phyloP scores from a whole-genome alignment of 1,140 invertebrate species.

The Pachypsylla venusta region DNA sequence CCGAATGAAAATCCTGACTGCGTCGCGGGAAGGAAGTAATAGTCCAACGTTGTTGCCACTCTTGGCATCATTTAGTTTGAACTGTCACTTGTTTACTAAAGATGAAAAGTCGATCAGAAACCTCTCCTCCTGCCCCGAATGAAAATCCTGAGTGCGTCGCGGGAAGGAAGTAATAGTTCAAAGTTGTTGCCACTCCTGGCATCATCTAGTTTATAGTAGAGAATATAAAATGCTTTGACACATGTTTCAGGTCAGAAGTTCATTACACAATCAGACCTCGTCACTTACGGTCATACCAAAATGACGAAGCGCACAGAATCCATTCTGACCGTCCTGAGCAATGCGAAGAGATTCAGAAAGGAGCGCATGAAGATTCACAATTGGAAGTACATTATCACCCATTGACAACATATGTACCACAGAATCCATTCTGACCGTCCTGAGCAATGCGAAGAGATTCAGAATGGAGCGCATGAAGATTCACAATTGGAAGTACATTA shows the following conservation, averaged over 20 bases:
- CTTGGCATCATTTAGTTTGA: too few species aligned
- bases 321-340: neutral
- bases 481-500: neutral
- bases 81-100: too few species aligned
- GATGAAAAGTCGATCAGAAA: neutral
- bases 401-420: too few species aligned
- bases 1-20: neutral
- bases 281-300: neutral
- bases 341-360: neutral
- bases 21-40: neutral
- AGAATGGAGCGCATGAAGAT: neutral
- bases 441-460: neutral
- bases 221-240: too few species aligned
- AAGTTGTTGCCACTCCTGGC: neutral
- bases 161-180: neutral
- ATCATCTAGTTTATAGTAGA: too few species aligned
- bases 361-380: slow-evolving; percentile 2
- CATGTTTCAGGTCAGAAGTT: neutral
- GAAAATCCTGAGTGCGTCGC: neutral
- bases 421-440: neutral
- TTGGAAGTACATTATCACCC: neutral
- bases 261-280: neutral
- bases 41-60: neutral
- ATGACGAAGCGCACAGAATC: neutral
- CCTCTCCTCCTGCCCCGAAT: neutral